Evolutionary conservation across 2,888 invertebrate species (phyloP).

Genomic region (Leptinotarsa peninsularis): DNA sequence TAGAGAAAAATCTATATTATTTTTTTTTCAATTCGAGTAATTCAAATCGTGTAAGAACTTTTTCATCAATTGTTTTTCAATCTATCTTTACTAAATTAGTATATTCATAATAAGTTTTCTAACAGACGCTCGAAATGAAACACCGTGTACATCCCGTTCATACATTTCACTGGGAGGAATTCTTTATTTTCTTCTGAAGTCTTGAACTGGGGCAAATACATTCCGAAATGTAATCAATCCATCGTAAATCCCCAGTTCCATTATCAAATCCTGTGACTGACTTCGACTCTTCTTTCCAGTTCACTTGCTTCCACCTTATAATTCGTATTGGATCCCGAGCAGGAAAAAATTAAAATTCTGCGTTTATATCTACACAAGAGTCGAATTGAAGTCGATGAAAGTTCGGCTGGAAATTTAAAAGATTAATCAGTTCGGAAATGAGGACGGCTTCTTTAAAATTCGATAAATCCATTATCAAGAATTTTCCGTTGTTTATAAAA

Average conservation of each 20-base stretch:
- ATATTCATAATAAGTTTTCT: no score
- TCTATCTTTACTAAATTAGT: no score
- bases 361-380: constrained; percentile 18
- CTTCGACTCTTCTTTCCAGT: not conserved
- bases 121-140: no score
- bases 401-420: constrained; percentile 23
- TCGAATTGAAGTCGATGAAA: constrained; percentile 20
- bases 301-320: constrained; percentile 2
- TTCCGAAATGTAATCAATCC: constrained; percentile 2
- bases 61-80: no score
- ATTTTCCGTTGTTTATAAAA: constrained; percentile 47
- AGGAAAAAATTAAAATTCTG: not conserved
- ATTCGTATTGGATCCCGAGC: not conserved
- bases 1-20: no score
- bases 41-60: no score
- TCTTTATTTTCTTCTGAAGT: no score
- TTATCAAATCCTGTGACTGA: not conserved
- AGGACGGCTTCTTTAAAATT: constrained; percentile 44
- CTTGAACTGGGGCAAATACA: not conserved
- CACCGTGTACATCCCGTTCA: no score
- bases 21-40: no score
- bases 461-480: constrained; percentile 50
- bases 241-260: not conserved
- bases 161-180: no score
- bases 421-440: constrained; percentile 35